A percentile compares a stretch with the other conserved stretches of the same genome.
Conservation (phyloP, 2,113 vertebrate genomes). For the Urocynchramus pylzowi region DNA sequence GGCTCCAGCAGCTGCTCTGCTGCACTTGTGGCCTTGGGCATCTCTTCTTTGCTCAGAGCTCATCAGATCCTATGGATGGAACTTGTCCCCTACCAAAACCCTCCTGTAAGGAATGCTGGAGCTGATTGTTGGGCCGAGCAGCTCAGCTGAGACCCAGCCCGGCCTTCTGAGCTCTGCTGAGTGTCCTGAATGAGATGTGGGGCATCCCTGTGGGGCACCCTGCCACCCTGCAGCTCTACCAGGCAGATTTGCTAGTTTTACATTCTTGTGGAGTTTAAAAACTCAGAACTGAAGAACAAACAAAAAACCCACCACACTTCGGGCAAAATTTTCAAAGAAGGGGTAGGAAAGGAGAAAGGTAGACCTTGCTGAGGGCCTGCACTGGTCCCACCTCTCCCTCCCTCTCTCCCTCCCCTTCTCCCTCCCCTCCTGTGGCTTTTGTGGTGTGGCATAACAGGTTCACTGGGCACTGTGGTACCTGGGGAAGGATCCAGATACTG, state of each 20-base stretch:
- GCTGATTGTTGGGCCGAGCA: not conserved
- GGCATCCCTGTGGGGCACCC: not conserved
- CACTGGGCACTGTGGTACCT: not conserved
- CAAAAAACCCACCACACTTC: rapidly evolving
- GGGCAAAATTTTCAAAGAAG: not conserved
- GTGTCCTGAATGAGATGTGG: not conserved
- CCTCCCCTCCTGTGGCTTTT: not conserved
- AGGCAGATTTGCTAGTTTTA: not conserved
- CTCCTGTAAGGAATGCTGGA: not conserved
- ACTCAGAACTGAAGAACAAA: not conserved
- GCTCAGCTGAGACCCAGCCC: not conserved
- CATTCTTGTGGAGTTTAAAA: not conserved
- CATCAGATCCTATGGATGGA: not conserved
- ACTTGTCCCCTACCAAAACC: not conserved
- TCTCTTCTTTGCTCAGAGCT: not conserved
- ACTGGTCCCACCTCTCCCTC: not conserved
- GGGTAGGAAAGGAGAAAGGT: not conserved
- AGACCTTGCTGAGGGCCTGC: not conserved
- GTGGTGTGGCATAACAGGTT: not conserved
- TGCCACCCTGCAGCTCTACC: not conserved
- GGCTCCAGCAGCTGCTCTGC: not conserved
- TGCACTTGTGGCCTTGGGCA: not conserved
- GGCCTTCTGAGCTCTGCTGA: not conserved
- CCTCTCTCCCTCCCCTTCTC: not conserved
- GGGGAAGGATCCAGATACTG: not conserved